Evolutionary conservation across 2,797 vertebrate genomes (phyloP), one percentile per base, ranked within the genome.

Genomic region (Ptychadena robeensis): DNA sequence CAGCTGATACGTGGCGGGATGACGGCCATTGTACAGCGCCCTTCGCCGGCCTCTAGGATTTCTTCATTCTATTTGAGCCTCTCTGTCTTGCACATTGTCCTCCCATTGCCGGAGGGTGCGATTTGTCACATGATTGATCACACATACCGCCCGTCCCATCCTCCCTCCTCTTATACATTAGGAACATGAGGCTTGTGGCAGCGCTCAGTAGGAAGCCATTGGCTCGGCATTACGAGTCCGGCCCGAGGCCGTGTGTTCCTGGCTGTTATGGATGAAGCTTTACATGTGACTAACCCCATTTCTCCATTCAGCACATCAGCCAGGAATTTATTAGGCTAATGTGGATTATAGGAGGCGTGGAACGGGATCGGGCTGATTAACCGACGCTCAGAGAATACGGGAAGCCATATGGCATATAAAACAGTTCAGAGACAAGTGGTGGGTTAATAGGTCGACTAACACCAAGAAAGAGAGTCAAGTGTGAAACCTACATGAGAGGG

Each of bases 201-300:
- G 76, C 69, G 14, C 73, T 30, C 77, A 27, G 69, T 44, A 65
- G 77, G 76, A 77, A 84, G 63, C 44, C 44, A 22, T 12, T 48
- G 40, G 65, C 15, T 74, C 18, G 30, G 71, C 44, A 69, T 67
- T 64, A 61, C 12, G 15, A 6, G 44, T 71, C 40, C 2, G 71
- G 69, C 82, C 65, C 25, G n/a, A 1, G 71, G 82, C 70, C 18
- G 63, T 82, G 73, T 48, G 38, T 77, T 68, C 22, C 71, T 80
- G 57, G 11, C 83, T 85, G 83, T 76, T 76, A 8, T 64, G 72
- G 73, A 70, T 85, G 34, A 84, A 80, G 53, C 64, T 74, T 73
- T 48, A 35, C 83, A 81, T 76, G 78, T 65, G 71, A 80, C 66
- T 53, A 69, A 53, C 72, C 32, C 48, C 12, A 37, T 84, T 25